phyloP scores from a whole-genome alignment of 2,113 vertebrate genomes.

The Daboia siamensis region DNA sequence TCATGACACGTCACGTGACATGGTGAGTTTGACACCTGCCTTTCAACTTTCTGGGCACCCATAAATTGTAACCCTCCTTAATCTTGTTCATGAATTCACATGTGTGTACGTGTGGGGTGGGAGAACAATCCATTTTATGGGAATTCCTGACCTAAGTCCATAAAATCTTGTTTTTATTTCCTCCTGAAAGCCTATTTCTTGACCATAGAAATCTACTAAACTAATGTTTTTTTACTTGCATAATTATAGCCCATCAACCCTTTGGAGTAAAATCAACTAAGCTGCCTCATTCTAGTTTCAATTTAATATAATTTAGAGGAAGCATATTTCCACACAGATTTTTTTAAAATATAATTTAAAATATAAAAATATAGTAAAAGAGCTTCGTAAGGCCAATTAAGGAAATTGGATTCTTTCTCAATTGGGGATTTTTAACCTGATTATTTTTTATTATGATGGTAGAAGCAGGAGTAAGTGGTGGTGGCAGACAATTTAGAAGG shows the following conservation, averaged over 20 bases:
- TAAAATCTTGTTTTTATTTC: background rate
- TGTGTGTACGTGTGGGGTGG: background rate
- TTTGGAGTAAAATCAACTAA: background rate
- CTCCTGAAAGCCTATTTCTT: background rate
- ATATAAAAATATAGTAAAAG: background rate
- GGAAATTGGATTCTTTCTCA: too few relatives aligned
- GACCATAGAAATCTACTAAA: background rate
- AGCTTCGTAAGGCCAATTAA: background rate
- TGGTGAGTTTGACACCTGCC: background rate
- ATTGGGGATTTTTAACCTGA: background rate
- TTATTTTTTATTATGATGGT: background rate
- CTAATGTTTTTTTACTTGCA: background rate
- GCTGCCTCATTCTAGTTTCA: background rate
- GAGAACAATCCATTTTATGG: background rate
- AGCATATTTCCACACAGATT: background rate
- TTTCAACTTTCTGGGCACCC: background rate
- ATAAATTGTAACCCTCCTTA: background rate
- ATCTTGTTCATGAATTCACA: background rate
- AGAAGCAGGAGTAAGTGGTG: background rate
- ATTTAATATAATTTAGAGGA: background rate
- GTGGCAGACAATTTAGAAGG: background rate
- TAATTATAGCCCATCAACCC: background rate
- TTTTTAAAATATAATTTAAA: background rate
- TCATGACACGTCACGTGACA: too few relatives aligned
- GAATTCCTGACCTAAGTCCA: background rate